Conservation (phyloP, 2,113 vertebrate genomes). For the Narcine bancroftii region DNA sequence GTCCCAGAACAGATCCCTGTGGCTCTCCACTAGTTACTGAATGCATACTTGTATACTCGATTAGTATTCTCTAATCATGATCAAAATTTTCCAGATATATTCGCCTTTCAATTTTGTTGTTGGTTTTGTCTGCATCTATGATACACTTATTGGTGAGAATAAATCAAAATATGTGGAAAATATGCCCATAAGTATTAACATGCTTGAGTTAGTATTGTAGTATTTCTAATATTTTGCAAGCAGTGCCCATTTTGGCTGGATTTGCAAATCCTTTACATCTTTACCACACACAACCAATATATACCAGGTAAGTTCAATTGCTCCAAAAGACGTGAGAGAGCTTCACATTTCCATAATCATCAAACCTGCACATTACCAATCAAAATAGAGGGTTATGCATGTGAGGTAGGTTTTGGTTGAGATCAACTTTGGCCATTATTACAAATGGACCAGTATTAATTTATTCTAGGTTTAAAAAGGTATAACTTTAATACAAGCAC, state of each 20-base stretch:
- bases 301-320: not conserved
- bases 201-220: not conserved
- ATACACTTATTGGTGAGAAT: constrained; percentile 18
- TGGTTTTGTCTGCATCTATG: constrained; percentile 38
- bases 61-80: not conserved
- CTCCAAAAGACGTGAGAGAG: not conserved
- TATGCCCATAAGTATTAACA: not conserved
- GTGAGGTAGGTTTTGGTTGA: not conserved
- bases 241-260: not conserved
- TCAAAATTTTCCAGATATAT: not conserved
- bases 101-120: not conserved
- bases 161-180: not conserved
- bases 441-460: not conserved
- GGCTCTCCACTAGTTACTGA: too few species aligned
- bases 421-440: not conserved
- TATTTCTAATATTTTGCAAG: not conserved
- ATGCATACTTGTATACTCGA: not conserved
- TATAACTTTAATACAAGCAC: not conserved
- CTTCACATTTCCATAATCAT: not conserved
- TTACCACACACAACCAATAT: too few species aligned
- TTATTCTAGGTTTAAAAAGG: not conserved
- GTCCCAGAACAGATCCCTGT: too few species aligned
- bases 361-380: too few species aligned
- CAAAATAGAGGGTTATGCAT: too few species aligned
- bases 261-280: not conserved